These are phyloP conservation scores for Chrosomus eos DNA, from an alignment of 2,797 vertebrate species.

Conservation along the genomic window DNA sequence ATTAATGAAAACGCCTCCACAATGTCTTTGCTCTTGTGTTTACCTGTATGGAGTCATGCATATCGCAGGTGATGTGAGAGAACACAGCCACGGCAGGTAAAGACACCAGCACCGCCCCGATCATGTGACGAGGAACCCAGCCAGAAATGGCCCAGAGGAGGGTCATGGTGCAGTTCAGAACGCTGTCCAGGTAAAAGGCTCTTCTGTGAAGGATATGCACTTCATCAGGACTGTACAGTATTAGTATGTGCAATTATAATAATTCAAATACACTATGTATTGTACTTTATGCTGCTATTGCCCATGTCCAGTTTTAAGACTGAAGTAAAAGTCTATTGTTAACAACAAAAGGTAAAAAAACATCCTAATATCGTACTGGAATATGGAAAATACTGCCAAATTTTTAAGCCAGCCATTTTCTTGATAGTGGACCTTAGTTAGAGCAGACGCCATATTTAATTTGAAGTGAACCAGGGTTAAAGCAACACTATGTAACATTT, in stretches of 20 bases:
- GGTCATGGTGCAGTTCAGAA: conserved; percentile 84
- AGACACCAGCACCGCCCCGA: conserved; percentile 90
- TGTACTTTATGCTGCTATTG: not conserved
- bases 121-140: conserved; percentile 90
- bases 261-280: not conserved
- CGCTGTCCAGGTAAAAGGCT: conserved; percentile 91
- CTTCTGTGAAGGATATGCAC: conserved; percentile 75
- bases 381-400: not conserved
- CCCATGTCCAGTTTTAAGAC: not conserved
- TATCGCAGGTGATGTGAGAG: conserved; percentile 88
- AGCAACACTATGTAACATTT: no score
- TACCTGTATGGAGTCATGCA: conserved; percentile 88
- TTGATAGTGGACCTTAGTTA: not conserved
- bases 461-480: not conserved
- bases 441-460: not conserved
- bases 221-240: not conserved
- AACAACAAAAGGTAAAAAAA: not conserved
- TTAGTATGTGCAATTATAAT: not conserved
- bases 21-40: conserved; percentile 44
- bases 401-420: not conserved
- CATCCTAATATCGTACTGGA: not conserved
- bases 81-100: conserved; percentile 89
- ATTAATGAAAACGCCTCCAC: not conserved
- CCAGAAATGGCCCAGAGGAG: conserved; percentile 86
- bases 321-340: not conserved